phyloP scores from a whole-genome alignment of 2,113 vertebrate genomes.

The Leptodactylus fuscus region DNA sequence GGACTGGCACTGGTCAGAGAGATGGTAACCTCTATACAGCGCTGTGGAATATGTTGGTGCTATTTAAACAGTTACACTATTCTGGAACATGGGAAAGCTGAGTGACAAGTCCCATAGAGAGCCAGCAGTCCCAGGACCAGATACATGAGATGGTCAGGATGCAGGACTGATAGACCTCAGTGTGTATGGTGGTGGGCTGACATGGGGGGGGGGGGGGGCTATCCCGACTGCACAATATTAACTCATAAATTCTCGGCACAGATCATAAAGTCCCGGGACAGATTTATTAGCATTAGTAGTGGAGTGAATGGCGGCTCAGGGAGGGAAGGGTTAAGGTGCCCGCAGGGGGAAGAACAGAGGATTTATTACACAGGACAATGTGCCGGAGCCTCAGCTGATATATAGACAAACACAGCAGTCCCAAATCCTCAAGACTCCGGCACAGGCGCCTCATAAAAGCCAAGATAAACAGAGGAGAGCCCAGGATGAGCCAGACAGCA shows the following conservation, averaged over 20 bases:
- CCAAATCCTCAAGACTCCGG: conserved; percentile 79
- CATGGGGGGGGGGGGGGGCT: too few species aligned
- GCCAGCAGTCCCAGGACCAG: neutral
- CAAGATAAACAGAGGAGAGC: conserved; percentile 80
- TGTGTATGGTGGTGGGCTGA: neutral
- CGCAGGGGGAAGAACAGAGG: neutral
- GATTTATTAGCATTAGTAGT: neutral
- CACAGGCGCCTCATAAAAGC: conserved; percentile 85
- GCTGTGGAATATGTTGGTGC: neutral
- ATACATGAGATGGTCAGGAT: neutral
- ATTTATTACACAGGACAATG: conserved; percentile 33
- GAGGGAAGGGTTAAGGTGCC: neutral
- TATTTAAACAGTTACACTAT: neutral
- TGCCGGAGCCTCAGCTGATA: conserved; percentile 62
- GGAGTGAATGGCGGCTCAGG: too few species aligned
- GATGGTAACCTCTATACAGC: too few species aligned
- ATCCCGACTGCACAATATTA: neutral
- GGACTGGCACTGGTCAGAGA: too few species aligned
- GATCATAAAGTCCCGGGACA: neutral
- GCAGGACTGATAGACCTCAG: too few species aligned
- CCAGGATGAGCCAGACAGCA: too few species aligned
- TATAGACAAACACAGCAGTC: conserved; percentile 74
- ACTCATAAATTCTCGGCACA: conserved; percentile 5
- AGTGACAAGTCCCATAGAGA: too few species aligned
- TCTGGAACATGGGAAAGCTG: neutral